Evolutionary conservation across 1,140 invertebrate species (phyloP), one percentile per base, ranked within the genome.

Genomic region (Piezodorus guildinii): DNA sequence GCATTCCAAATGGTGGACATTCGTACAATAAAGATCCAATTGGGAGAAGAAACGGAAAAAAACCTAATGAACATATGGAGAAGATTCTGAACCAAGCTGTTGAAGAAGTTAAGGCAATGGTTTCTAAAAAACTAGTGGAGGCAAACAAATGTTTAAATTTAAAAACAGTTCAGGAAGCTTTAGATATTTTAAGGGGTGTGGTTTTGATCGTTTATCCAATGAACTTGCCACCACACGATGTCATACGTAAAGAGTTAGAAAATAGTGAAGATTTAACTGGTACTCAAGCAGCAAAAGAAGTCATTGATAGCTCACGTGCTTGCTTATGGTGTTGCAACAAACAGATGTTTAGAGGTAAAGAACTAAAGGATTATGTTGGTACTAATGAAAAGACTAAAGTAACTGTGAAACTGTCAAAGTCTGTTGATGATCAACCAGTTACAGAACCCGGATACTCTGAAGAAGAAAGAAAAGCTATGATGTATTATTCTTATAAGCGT

Each of bases 201-300:
- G 83, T 91, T 0, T 91, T 82, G 70, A 95, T 96, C 62, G 91
- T 93, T 6, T 97, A 96, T 77, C 94, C 94, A 0, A 94, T 93
- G 87, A 87, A 87, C 67, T 76, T 97, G 44, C 94, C 94, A 0
- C 91, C 91, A 0, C 86, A 96, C 73, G 94, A 96, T 70, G 83
- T 86, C 3, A 90, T 96, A 66, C 79, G 85, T 17, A 81, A 85
- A 77, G 93, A 96, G 76, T 85, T 96, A 68, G 88, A 93, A 70
- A 94, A 94, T 71, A 86, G 83, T 30, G 93, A 96, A 75, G 89
- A 95, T 76, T 74, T 96, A 2, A 75, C 74, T 62, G 92, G 91
- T 3, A 95, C 89, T 27, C 92, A 96, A 72, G 84, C 79, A 39
- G 78, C 78, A 17, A 70, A 78, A 30, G 79, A 80, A 70, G 79